Evolutionary conservation across 2,888 invertebrate genomes (phyloP).

Genomic region (Epistrophe grossulariae): DNA sequence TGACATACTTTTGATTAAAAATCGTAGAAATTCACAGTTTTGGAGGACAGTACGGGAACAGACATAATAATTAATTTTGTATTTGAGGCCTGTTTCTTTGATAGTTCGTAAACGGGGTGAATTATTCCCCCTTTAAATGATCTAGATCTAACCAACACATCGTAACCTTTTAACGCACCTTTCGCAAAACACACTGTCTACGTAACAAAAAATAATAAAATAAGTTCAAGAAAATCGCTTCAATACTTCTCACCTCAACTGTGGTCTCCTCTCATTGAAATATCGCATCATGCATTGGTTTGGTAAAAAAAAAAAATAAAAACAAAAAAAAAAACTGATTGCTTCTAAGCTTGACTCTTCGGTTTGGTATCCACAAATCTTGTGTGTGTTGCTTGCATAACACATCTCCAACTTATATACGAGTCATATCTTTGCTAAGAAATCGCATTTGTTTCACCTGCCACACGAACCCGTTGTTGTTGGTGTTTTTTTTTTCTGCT

Average conservation of each 20-base stretch:
- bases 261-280: constrained; percentile 4
- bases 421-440: constrained; percentile 62
- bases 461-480: constrained; percentile 35
- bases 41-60: too few relatives aligned
- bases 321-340: constrained; percentile 25
- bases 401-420: constrained; percentile 17
- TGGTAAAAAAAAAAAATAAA: not conserved
- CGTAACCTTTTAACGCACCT: not conserved
- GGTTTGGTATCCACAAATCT: constrained; percentile 48
- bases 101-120: not conserved
- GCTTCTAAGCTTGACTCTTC: constrained; percentile 42
- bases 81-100: not conserved
- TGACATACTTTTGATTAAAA: too few relatives aligned
- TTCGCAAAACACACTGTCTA: not conserved
- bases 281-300: constrained; percentile 2
- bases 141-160: not conserved
- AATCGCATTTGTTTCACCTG: constrained; percentile 71
- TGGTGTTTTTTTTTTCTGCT: not conserved
- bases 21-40: too few relatives aligned
- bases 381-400: constrained; percentile 58
- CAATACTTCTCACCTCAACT: constrained; percentile 10
- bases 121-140: not conserved
- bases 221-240: not conserved
- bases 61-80: not conserved
- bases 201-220: not conserved